Evolutionary conservation across 1,140 invertebrate species (phyloP), one percentile per base, ranked within the genome.

Genomic region (Helicoverpa armigera): DNA sequence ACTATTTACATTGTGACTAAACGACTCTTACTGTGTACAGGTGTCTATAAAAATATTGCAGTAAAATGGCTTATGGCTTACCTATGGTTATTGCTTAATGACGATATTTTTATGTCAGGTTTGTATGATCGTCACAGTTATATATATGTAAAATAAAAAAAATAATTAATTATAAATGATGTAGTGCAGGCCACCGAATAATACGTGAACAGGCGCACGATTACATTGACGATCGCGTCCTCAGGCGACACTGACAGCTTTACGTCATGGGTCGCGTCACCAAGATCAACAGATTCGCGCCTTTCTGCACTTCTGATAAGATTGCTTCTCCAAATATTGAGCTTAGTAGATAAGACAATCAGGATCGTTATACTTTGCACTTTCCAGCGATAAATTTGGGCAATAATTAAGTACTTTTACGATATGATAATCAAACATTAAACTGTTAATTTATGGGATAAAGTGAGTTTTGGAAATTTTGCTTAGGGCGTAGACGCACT

Each of bases 361-460:
- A 90, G 60, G 91, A 93, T 93, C 92, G 90, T 93, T 93, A 93
- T 87, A 93, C 92, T 93, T 93, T 93, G 90, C 92, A 88, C 89
- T 91, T 90, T 90, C 83, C 82, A 81, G 86, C 86, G 90, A 91
- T 91, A 91, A 87, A 83, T 88, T 89, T 89, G 53, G 87, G 79
- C 82, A 86, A 89, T 89, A 87, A 88, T 86, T 83, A 82, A 84
- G 82, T 86, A 88, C 83, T 84, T 85, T 83, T 85, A 81, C 82
- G 79, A 86, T 85, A 88, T 74, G 65, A 63, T 79, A 51, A 56
- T 78, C 67, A 76, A 77, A 81, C 61, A 76, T 81, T 84, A 51
- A 14, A 29, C 13, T 53, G 18, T 29, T 67, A 29, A 77, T 65
- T 67, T 78, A 67, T 12, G 13, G 12, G 14, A 53, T 12, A 12